phyloP scores from a whole-genome alignment of 64 coral and sea anemone genomes.

The Montipora foliosa region DNA sequence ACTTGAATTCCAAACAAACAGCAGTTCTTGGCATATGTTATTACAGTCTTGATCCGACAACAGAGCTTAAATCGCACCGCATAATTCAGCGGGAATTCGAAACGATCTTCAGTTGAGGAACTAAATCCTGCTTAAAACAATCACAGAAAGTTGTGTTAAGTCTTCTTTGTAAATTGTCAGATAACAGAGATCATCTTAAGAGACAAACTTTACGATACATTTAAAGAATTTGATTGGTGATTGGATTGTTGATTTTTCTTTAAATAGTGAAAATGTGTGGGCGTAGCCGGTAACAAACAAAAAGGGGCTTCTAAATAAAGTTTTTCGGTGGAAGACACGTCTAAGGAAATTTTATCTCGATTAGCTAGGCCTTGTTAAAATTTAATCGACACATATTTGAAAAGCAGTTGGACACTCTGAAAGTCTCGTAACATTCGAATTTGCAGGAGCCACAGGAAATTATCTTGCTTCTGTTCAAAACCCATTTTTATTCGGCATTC shows the following conservation, averaged over 20 bases:
- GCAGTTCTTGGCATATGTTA: constrained; percentile 36
- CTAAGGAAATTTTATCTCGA: background rate
- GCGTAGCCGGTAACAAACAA: background rate
- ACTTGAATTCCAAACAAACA: constrained; percentile 73
- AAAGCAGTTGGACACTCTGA: background rate
- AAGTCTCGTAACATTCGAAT: constrained; percentile 1
- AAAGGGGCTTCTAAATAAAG: background rate
- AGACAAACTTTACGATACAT: background rate
- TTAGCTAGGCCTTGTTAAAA: constrained; percentile 4
- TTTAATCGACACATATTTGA: constrained; percentile 41
- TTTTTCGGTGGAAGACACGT: background rate
- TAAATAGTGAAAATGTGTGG: constrained; percentile 16
- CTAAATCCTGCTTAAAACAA: constrained; percentile 7
- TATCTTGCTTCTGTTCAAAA: background rate
- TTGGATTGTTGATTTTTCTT: constrained; percentile 13
- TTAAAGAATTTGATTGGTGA: background rate
- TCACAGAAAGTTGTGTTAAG: background rate
- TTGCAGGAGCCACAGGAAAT: constrained; percentile 7
- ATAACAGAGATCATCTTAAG: background rate
- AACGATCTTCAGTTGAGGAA: background rate
- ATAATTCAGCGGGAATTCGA: constrained; percentile 36
- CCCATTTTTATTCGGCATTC: background rate
- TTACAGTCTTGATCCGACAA: constrained; percentile 11
- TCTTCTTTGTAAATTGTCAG: background rate
- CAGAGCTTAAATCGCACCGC: constrained; percentile 41